Percentiles rank a stretch among this genome's conserved stretches.
These are phyloP conservation scores for Alligator mississippiensis DNA, from an alignment of 2,113 vertebrate genomes.

Conservation along the genomic window DNA sequence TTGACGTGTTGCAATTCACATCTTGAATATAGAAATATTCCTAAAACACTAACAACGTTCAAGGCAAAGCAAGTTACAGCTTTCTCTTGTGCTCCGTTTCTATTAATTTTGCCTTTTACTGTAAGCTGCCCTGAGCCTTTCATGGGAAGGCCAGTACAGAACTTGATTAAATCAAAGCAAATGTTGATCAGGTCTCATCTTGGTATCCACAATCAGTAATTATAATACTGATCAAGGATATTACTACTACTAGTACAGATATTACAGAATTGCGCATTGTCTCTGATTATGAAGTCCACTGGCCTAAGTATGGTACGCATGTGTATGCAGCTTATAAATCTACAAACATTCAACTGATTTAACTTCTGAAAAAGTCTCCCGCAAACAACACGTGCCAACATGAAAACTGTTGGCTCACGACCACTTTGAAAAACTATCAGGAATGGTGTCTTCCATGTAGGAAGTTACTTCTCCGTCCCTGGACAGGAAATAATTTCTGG, in stretches of 20 bases:
- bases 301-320: background rate
- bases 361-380: rapidly evolving
- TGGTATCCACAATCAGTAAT: background rate
- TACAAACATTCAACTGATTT: rapidly evolving
- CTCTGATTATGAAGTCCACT: background rate
- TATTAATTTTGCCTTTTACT: too few relatives aligned
- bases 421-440: rapidly evolving
- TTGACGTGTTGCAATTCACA: background rate
- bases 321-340: rapidly evolving
- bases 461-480: background rate
- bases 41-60: background rate
- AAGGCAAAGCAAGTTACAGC: background rate
- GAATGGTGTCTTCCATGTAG: rapidly evolving
- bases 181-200: background rate
- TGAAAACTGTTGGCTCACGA: rapidly evolving
- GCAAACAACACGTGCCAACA: rapidly evolving
- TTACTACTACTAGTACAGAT: too few relatives aligned
- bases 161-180: too few relatives aligned
- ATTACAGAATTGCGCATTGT: too few relatives aligned
- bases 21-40: rapidly evolving
- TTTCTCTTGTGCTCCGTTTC: background rate
- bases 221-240: too few relatives aligned
- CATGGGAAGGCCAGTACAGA: too few relatives aligned
- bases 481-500: background rate
- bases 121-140: too few relatives aligned